phyloP scores from a whole-genome alignment of 1,140 invertebrate genomes.

The Eueides isabella region DNA sequence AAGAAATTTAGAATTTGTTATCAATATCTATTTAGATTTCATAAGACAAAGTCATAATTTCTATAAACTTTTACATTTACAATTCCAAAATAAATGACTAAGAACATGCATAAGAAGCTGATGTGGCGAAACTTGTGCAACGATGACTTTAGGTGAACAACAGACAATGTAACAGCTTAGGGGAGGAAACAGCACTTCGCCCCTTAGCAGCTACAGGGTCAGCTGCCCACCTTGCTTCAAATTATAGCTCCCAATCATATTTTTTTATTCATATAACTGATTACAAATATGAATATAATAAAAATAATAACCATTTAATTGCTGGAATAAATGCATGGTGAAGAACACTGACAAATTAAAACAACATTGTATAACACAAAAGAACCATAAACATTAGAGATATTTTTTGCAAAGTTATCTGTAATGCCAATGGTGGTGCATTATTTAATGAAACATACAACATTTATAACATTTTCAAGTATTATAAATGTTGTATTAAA shows the following conservation, averaged over 20 bases:
- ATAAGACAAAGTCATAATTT: not conserved
- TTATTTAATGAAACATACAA: not conserved
- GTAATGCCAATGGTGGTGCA: not conserved
- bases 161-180: conserved; percentile 73
- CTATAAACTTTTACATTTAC: not conserved
- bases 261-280: not conserved
- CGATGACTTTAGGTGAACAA: conserved; percentile 48
- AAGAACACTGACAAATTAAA: conserved; percentile 29
- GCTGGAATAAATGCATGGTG: conserved; percentile 30
- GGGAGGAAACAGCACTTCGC: conserved; percentile 64
- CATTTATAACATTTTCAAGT: not conserved
- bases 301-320: not conserved
- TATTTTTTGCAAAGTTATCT: not conserved
- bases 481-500: not conserved
- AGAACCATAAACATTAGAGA: not conserved
- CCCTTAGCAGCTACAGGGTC: conserved; percentile 81
- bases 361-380: conserved; percentile 9
- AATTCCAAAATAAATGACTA: not conserved
- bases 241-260: conserved; percentile 21
- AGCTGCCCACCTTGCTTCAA: conserved; percentile 43
- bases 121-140: conserved; percentile 41
- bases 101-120: conserved; percentile 33
- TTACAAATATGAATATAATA: not conserved
- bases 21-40: not conserved
- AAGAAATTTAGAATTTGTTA: not conserved